Percentiles rank a stretch among this genome's conserved stretches.
phyloP scores from a whole-genome alignment of 2,888 invertebrate genomes.

The Glaucopsyche alexis region DNA sequence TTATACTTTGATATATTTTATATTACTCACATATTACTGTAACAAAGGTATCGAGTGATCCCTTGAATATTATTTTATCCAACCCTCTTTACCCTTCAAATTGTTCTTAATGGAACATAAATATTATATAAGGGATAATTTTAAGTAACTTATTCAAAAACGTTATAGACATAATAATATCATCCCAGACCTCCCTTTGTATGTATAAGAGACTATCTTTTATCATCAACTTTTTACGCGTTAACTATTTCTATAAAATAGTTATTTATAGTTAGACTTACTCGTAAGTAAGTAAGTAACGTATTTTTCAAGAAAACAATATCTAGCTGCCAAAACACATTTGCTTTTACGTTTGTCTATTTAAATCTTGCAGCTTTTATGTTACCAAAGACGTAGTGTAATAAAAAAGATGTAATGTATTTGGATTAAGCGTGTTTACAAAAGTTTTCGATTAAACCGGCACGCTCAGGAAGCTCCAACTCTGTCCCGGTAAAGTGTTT shows the following conservation, averaged over 20 bases:
- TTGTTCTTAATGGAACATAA: constrained; percentile 22
- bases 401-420: constrained; percentile 4
- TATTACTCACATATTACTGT: neutral
- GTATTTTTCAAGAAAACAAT: neutral
- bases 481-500: constrained; percentile 51
- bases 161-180: neutral
- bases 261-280: neutral
- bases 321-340: neutral
- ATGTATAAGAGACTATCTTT: neutral
- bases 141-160: constrained; percentile 5
- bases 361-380: neutral
- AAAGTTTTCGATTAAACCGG: constrained; percentile 44
- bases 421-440: constrained; percentile 41
- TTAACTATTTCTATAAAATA: neutral
- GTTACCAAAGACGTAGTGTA: neutral
- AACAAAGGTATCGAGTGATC: constrained; percentile 14
- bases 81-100: constrained; percentile 18
- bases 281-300: no score
- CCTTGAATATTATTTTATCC: constrained; percentile 19
- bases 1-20: constrained; percentile 11
- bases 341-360: neutral
- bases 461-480: constrained; percentile 38
- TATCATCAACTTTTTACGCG: neutral
- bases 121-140: constrained; percentile 20
- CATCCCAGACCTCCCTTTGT: neutral